Percentiles rank a stretch among this genome's conserved stretches.
Evolutionary conservation across 2,797 vertebrate species (phyloP).

Genomic region (Eulemur albifrons): DNA sequence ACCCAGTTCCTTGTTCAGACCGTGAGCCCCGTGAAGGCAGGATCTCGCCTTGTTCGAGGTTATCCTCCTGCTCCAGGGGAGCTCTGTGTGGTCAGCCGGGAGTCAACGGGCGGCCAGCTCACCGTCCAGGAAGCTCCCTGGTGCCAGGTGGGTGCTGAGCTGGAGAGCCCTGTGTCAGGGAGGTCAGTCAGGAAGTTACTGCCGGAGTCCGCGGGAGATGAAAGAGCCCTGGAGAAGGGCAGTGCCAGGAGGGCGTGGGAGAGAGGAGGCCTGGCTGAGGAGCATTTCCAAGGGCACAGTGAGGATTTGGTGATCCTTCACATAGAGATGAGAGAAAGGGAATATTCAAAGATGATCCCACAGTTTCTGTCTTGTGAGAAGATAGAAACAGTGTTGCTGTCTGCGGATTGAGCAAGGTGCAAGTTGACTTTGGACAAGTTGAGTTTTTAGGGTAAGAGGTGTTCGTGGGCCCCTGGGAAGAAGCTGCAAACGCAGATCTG

Average conservation of each 20-base stretch:
- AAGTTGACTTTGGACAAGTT: not conserved
- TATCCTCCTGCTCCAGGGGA: not conserved
- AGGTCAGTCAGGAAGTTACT: rapidly evolving
- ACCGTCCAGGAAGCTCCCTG: not conserved
- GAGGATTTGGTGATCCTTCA: not conserved
- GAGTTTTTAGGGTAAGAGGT: not conserved
- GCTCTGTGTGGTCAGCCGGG: not conserved
- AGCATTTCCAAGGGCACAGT: not conserved
- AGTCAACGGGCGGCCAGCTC: not conserved
- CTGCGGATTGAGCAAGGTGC: not conserved
- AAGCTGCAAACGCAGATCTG: not conserved
- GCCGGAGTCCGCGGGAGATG: not conserved
- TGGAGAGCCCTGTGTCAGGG: not conserved
- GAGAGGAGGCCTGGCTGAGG: not conserved
- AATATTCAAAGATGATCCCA: not conserved
- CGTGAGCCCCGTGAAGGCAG: not conserved
- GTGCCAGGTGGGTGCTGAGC: not conserved
- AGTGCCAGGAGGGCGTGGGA: not conserved
- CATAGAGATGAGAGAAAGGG: not conserved
- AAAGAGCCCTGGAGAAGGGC: not conserved
- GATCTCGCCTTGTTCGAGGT: not conserved
- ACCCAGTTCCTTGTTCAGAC: not conserved
- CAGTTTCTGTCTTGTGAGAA: not conserved
- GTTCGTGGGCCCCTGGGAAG: not conserved
- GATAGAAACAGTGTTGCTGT: not conserved